Base-by-base conservation (phyloP, 2,888 invertebrate genomes). In the Herminia tarsipennalis region DNA sequence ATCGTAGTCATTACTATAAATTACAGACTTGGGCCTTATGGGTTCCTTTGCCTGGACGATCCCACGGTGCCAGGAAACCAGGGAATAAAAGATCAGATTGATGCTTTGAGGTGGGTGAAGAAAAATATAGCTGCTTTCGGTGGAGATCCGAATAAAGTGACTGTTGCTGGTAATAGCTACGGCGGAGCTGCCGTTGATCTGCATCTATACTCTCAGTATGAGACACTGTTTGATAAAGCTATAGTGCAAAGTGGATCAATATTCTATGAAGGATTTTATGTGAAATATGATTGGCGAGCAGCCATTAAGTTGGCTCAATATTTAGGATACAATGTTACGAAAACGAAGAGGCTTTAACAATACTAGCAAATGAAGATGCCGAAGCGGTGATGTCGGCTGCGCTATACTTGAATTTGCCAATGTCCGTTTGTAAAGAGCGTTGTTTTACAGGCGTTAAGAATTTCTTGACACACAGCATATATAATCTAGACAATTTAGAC, bases 111-210 rank as follows among this genome's bases (percentile, higher is more conserved):
- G 30, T 87, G 87, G 87, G 52, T 87, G 0, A 75, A 64, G 32
- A 59, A 67, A 0, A 81, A 87, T 49, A 86, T 87, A 3, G 65
- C 38, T 1, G 62, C 67, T 0, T 87, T 88, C 40, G 85, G 85
- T 5, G 86, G 87, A 1, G 74, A 85, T 38, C 34, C 64, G 1
- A 35, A 49, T 1, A 62, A 77, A 44, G 66, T 87, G 0, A 87
- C 87, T 0, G 71, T 86, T 5, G 73, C 75, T 24, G 87, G 87
- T 0, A 78, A 83, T 25, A 87, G 87, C 22, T 85, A 84, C 22
- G 87, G 86, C 0, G 78, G 73, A 0, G 78, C 71, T 0, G 76
- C 75, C 0, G 78, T 81, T 0, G 86, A 86, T 18, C 66, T 78
- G 1, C 83, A 86, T 37, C 38, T 85, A 0, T 64, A 76, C 29